Base-by-base conservation (phyloP, 2,888 invertebrate species). In the Heliconius ethilla region DNA sequence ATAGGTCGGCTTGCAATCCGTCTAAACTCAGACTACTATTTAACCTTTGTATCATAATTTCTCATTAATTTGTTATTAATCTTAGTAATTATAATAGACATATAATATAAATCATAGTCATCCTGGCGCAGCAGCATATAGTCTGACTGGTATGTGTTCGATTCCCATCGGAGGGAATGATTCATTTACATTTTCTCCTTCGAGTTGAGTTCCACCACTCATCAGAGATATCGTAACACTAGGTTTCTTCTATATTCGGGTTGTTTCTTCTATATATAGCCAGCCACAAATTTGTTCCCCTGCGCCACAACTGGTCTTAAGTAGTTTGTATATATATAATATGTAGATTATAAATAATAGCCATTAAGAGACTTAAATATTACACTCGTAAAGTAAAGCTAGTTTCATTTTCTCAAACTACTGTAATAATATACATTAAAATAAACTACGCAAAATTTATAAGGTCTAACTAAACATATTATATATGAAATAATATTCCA, bases 401-500 rank as follows among this genome's bases (percentile, higher is more conserved):
- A 25, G 59, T 59, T 25, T 25, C 6, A 62, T 62, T 27, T 25
- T 15, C 2, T 62, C 0, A 27, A 63, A 27, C 15, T 13, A 63
- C 15, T 15, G 13, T n/a, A 25, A 40, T 11, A 69, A 62, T n/a
- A 33, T 13, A 25, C 40, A 67, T 13, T 25, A 67, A 45, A 69
- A 45, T 69, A 59, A 59, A 15, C 22, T 59, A 15, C 55, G 18
- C 22, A n/a, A 37, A 70, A 70, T 70, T 55, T 55, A 33, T 55
- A 51, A 70, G 29, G 25, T 18, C 40, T 63, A 40, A 40, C 40
- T 18, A 73, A 27, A 73, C 40, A 7, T 22, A n/a, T n/a, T n/a
- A n/a, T n/a, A 11, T 62, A 62, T 37, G 62, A 65, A 51, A 70
- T 45, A 51, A 70, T 63, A 65, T 70, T 33, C 29, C 76, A 25